Percentiles rank a stretch among this genome's conserved stretches.
Evolutionary conservation across 2,797 vertebrate genomes (phyloP).

Genomic region (Psittacula derbiana): DNA sequence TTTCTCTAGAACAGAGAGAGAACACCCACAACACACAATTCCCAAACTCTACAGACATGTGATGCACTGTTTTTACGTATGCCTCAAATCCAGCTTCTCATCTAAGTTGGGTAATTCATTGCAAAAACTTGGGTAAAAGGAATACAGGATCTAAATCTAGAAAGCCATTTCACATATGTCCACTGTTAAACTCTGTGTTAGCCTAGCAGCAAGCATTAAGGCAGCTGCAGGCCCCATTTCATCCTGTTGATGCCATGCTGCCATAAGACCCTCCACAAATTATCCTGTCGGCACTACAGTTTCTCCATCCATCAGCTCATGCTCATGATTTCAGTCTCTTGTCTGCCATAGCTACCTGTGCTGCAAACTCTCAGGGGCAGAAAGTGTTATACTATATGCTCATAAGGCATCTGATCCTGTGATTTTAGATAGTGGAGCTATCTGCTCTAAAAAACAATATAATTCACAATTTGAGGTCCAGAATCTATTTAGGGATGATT

Average conservation of each 20-base stretch:
- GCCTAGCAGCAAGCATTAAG: not conserved
- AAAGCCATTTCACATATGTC: not conserved
- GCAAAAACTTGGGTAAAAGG: not conserved
- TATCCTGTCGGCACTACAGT: not conserved
- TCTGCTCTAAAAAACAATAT: not conserved
- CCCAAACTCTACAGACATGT: not conserved
- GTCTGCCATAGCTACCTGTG: not conserved
- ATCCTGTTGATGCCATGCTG: not conserved
- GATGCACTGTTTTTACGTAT: rapidly evolving
- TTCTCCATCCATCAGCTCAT: not conserved
- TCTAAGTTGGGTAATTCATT: not conserved
- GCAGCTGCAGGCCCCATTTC: not conserved
- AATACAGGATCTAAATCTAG: not conserved
- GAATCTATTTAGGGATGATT: not conserved
- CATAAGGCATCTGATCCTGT: not conserved
- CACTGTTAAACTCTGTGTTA: rapidly evolving
- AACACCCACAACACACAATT: not conserved
- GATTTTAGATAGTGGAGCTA: not conserved
- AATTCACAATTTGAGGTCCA: not conserved
- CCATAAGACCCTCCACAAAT: not conserved
- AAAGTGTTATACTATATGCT: not conserved
- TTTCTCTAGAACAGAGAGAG: not conserved
- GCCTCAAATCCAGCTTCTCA: not conserved
- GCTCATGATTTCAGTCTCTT: not conserved
- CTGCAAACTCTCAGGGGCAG: not conserved